Percentiles rank a stretch among this genome's conserved stretches.
Conservation (phyloP, 2,113 vertebrate genomes). For the Boleophthalmus pectinirostris region DNA sequence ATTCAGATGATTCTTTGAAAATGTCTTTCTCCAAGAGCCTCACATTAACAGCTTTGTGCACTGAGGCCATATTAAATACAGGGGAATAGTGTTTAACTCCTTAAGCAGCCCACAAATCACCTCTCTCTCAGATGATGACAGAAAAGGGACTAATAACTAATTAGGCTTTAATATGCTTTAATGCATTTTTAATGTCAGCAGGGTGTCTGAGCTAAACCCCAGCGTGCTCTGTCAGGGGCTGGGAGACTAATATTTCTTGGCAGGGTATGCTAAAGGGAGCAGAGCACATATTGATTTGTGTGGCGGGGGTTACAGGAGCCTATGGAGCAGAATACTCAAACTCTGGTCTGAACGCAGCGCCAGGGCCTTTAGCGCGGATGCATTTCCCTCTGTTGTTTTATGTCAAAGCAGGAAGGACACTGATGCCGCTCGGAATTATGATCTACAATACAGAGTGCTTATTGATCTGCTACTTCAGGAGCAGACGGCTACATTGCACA, state of each 20-base stretch:
- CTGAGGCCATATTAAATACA: slow-evolving; percentile 49
- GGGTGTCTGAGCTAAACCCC: slow-evolving; percentile 65
- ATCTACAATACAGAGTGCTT: slow-evolving; percentile 48
- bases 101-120: slow-evolving; percentile 36
- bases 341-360: slow-evolving; percentile 44
- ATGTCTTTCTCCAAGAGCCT: slow-evolving; percentile 3
- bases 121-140: slow-evolving; percentile 59
- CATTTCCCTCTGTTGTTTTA: slow-evolving; percentile 45
- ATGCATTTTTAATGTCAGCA: slow-evolving; percentile 79
- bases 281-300: slow-evolving; percentile 64
- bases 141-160: slow-evolving; percentile 79
- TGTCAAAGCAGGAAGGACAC: slow-evolving; percentile 49
- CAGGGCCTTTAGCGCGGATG: slow-evolving; percentile 29
- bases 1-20: too few species aligned
- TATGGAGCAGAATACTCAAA: slow-evolving; percentile 55
- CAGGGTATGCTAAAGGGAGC: slow-evolving; percentile 44
- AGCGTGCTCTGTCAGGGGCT: slow-evolving; percentile 33
- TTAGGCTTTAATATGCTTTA: slow-evolving; percentile 78
- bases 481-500: slow-evolving; percentile 44
- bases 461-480: slow-evolving; percentile 64
- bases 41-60: slow-evolving; percentile 41
- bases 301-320: slow-evolving; percentile 53
- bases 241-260: slow-evolving; percentile 52
- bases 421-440: slow-evolving; percentile 61
- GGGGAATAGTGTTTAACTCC: slow-evolving; percentile 64